A percentile compares a stretch with the other conserved stretches of the same genome.
These are phyloP conservation scores for Drosophila carrolli DNA, from an alignment of 1,140 invertebrate genomes.

Conservation along the genomic window DNA sequence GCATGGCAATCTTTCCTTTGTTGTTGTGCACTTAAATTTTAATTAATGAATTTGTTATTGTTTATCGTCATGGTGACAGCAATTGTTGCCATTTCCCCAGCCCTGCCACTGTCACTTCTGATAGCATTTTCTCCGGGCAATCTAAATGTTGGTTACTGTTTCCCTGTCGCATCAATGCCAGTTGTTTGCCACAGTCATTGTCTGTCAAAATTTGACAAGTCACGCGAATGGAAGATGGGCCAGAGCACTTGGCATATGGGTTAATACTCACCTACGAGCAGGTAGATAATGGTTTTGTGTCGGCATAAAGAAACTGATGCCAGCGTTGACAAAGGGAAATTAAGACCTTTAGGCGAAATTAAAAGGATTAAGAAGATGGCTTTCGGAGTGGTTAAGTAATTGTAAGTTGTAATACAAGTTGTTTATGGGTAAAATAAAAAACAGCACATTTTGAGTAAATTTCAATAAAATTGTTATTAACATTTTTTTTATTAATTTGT, in stretches of 20 bases:
- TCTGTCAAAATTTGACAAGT: slow-evolving; percentile 53
- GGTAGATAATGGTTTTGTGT: slow-evolving; percentile 19
- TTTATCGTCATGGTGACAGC: slow-evolving; percentile 68
- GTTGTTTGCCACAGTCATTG: slow-evolving; percentile 33
- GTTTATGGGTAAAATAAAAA: neutral
- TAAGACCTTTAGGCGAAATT: slow-evolving; percentile 17
- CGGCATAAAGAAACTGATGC: slow-evolving; percentile 11
- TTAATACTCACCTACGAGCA: slow-evolving; percentile 19
- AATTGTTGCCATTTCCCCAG: slow-evolving; percentile 27
- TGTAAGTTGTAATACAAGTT: neutral
- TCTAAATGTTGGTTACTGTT: slow-evolving; percentile 35
- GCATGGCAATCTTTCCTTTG: slow-evolving; percentile 34
- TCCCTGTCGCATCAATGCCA: slow-evolving; percentile 30
- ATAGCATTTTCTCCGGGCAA: slow-evolving; percentile 22
- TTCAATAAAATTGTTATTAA: too few relatives aligned
- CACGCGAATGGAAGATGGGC: slow-evolving; percentile 38
- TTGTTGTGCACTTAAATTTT: slow-evolving; percentile 57
- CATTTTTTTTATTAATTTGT: too few relatives aligned
- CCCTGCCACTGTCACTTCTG: slow-evolving; percentile 27
- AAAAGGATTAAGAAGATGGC: slow-evolving; percentile 11
- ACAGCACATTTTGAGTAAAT: too few relatives aligned
- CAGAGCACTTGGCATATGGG: slow-evolving; percentile 33
- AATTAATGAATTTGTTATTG: slow-evolving; percentile 71
- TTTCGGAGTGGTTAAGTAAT: slow-evolving; percentile 9
- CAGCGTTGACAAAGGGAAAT: slow-evolving; percentile 41